Conservation (phyloP, 2,888 invertebrate species). For the Teinopalpus imperialis region DNA sequence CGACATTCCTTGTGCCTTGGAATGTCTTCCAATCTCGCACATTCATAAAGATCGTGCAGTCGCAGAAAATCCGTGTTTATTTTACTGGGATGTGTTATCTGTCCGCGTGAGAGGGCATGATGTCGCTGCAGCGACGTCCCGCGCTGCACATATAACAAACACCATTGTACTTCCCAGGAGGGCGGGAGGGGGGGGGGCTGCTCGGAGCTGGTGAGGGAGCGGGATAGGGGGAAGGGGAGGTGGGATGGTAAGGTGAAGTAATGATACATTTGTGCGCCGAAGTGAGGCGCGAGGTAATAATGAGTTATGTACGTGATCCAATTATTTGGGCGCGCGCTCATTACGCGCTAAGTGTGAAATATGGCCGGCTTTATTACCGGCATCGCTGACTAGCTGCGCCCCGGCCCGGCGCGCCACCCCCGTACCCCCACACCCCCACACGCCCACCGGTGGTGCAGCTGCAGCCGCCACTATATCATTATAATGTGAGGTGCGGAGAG, state of each 20-base stretch:
- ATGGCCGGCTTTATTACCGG: conserved; percentile 79
- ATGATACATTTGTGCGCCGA: conserved; percentile 75
- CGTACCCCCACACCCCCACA: conserved; percentile 17
- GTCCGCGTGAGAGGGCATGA: conserved; percentile 1
- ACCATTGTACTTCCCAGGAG: conserved; percentile 40
- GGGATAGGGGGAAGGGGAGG: conserved; percentile 29
- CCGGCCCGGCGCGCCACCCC: conserved; percentile 29
- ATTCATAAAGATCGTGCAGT: no score
- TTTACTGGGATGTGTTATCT: no score
- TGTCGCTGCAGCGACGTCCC: background rate
- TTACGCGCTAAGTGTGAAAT: conserved; percentile 83
- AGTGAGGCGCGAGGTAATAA: conserved; percentile 81
- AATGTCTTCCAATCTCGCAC: no score
- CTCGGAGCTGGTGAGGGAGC: background rate
- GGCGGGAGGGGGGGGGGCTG: background rate
- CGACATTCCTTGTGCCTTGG: no score
- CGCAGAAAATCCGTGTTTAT: no score
- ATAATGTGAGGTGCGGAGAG: conserved; percentile 69
- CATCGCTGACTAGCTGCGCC: conserved; percentile 58
- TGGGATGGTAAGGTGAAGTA: conserved; percentile 43
- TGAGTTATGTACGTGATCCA: conserved; percentile 84
- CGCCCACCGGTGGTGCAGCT: conserved; percentile 45
- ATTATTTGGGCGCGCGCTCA: conserved; percentile 83
- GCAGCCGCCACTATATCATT: conserved; percentile 75
- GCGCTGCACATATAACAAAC: conserved; percentile 43